A percentile compares a stretch with the other conserved stretches of the same genome.
phyloP scores from a whole-genome alignment of 2,113 vertebrate genomes.

The Callaeas wilsoni region DNA sequence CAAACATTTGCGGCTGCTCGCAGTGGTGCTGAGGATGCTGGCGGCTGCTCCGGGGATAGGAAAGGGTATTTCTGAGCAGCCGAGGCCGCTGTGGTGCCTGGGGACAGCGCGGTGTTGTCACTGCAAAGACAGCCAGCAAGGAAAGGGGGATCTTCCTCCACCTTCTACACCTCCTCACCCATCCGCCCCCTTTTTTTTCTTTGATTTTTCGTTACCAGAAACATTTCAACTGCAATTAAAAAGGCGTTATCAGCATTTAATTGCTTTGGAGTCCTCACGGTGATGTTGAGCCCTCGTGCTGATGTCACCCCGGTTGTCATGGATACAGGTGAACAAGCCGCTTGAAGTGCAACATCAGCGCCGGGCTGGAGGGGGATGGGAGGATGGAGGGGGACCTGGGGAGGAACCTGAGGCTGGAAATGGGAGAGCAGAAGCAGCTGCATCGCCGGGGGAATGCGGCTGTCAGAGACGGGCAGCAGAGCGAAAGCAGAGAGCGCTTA shows the following conservation, averaged over 20 bases:
- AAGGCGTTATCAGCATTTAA: slow-evolving; percentile 21
- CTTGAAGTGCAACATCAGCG: slow-evolving; percentile 24
- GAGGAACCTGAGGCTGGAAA: neutral
- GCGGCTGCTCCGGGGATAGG: neutral
- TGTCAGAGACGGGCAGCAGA: neutral
- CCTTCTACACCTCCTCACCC: neutral
- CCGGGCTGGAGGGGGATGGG: neutral
- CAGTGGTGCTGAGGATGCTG: neutral
- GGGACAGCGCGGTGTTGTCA: neutral
- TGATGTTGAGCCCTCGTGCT: slow-evolving; percentile 13
- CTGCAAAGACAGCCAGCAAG: neutral
- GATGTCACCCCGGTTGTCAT: slow-evolving; percentile 66
- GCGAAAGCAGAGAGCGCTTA: neutral
- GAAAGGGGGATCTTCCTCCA: neutral
- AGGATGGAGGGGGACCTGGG: neutral
- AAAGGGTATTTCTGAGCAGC: slow-evolving; percentile 28
- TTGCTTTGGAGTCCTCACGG: slow-evolving; percentile 24
- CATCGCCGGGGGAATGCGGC: neutral
- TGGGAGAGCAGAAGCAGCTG: neutral
- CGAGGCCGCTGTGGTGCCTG: neutral
- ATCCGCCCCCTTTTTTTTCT: neutral
- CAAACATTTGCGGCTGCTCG: neutral
- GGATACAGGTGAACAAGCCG: slow-evolving; percentile 59
- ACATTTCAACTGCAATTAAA: slow-evolving; percentile 39
- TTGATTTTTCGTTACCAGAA: neutral